Percentiles rank a stretch among this genome's conserved stretches.
Conservation (phyloP, 2,113 vertebrate genomes). For the Phainopepla nitens region DNA sequence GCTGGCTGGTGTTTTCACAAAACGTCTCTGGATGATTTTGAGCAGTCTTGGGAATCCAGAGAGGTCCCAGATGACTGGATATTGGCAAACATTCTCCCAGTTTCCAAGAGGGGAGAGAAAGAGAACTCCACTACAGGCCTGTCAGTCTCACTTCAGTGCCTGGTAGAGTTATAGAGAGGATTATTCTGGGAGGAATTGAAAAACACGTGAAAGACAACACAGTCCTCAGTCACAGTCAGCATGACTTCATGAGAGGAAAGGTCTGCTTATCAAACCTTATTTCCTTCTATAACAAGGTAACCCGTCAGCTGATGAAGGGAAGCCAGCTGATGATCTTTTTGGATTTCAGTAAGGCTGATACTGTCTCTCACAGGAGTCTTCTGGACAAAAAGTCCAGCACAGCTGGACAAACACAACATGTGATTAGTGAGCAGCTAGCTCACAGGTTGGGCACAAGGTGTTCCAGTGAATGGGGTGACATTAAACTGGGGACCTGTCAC, state of each 20-base stretch:
- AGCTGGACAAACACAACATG: not conserved
- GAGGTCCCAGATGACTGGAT: not conserved
- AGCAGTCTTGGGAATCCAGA: not conserved
- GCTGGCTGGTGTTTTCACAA: not conserved
- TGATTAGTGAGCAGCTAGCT: not conserved
- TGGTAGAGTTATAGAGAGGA: not conserved
- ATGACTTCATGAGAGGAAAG: fast-evolving
- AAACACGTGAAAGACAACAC: not conserved
- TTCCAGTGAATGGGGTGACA: not conserved
- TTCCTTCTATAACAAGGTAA: not conserved
- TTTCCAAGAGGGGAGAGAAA: not conserved
- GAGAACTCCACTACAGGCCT: too few relatives aligned
- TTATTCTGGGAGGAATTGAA: not conserved
- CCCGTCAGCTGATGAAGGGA: not conserved
- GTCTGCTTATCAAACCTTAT: not conserved
- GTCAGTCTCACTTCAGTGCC: not conserved
- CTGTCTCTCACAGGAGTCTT: not conserved
- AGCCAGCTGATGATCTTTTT: not conserved
- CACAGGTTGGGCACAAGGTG: fast-evolving
- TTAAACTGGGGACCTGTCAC: not conserved
- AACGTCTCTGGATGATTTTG: not conserved
- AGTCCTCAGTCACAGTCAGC: not conserved
- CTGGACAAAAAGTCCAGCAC: not conserved
- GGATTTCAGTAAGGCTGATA: not conserved
- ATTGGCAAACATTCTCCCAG: not conserved